A percentile compares a stretch with the other conserved stretches of the same genome.
phyloP scores from a whole-genome alignment of 2,113 vertebrate genomes.

The cat (Felis catus) region DNA sequence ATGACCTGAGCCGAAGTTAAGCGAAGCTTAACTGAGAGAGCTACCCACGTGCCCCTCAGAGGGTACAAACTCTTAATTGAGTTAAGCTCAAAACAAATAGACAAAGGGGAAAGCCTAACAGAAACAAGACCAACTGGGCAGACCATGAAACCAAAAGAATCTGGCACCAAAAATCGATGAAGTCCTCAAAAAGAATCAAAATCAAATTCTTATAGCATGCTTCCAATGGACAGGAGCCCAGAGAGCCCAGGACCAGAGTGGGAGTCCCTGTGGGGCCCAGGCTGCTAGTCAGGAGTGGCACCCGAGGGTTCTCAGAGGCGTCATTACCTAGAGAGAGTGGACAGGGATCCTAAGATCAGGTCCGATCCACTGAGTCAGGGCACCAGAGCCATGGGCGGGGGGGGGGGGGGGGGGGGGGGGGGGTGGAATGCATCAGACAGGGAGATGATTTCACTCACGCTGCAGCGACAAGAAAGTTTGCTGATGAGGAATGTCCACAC shows the following conservation, averaged over 20 bases:
- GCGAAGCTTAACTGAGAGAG: no score
- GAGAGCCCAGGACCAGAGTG: not conserved
- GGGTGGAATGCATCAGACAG: fast-evolving
- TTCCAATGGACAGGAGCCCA: fast-evolving
- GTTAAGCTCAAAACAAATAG: conserved; percentile 11
- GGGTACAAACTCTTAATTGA: not conserved
- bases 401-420: fast-evolving
- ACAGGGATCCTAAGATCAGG: not conserved
- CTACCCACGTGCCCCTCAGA: not conserved
- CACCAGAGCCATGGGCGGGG: not conserved
- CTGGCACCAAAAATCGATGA: not conserved
- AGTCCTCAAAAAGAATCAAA: not conserved
- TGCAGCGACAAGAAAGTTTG: not conserved
- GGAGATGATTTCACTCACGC: not conserved
- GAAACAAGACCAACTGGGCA: not conserved
- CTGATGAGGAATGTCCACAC: not conserved
- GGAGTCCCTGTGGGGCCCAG: not conserved
- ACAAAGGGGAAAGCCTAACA: not conserved
- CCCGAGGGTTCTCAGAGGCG: fast-evolving
- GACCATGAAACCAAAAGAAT: not conserved
- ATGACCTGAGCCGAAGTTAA: no score
- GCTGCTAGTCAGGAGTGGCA: not conserved
- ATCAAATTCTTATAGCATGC: not conserved
- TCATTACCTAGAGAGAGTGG: not conserved
- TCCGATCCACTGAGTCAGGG: not conserved